Percentiles rank a stretch among this genome's conserved stretches.
phyloP scores from a whole-genome alignment of 2,888 invertebrate species.

The Tethea ocularis region DNA sequence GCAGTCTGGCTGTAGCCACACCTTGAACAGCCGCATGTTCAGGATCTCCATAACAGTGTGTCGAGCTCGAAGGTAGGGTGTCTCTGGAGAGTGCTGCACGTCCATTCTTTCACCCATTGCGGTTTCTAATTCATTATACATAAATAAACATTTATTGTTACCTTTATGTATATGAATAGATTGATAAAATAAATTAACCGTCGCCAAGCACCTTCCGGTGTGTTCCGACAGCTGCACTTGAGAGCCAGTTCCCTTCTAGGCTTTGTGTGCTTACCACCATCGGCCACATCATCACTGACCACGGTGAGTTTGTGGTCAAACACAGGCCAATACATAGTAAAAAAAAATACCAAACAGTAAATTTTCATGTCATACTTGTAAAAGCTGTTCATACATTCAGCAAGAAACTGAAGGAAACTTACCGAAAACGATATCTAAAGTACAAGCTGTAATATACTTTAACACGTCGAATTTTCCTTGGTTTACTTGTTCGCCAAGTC shows the following conservation, averaged over 20 bases:
- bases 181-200: too few relatives aligned
- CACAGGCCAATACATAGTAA: too few relatives aligned
- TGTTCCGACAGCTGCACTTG: too few relatives aligned
- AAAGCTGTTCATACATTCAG: neutral
- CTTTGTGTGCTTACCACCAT: too few relatives aligned
- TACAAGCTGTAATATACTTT: conserved; percentile 81
- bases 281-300: too few relatives aligned
- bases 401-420: conserved; percentile 28
- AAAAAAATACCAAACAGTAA: too few relatives aligned
- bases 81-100: conserved; percentile 80
- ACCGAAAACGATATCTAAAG: conserved; percentile 86
- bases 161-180: too few relatives aligned
- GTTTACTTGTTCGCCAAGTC: conserved; percentile 60
- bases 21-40: conserved; percentile 74
- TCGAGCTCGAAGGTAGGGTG: conserved; percentile 85
- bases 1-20: conserved; percentile 86
- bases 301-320: too few relatives aligned
- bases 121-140: conserved; percentile 78
- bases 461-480: conserved; percentile 78
- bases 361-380: too few relatives aligned
- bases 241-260: too few relatives aligned
- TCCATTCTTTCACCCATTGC: conserved; percentile 88
- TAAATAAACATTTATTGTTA: neutral
- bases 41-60: conserved; percentile 72
- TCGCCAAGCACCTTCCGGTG: too few relatives aligned